Base-by-base conservation (phyloP, 2,888 invertebrate species). In the Leptothorax acervorum region DNA sequence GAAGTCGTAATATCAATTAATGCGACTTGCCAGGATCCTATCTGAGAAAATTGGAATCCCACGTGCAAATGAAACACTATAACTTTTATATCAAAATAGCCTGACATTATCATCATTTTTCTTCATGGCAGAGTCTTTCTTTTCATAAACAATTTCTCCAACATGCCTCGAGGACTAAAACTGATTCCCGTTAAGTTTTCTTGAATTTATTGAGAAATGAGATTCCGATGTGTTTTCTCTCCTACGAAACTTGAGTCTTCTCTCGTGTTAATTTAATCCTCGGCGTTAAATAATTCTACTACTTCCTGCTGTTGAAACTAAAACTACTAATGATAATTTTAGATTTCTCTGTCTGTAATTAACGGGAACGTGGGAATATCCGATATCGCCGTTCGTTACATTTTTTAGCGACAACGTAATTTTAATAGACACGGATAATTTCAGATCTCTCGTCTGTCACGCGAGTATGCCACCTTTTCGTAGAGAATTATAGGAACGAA, bases 341-440 rank as follows among this genome's bases (percentile, higher is more conserved):
- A 45, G 45, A 31, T 68, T 45, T 23, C 55, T 35, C 31, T 45
- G 55, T 45, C 31, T 28, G 48, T 60, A 71, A 71, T 79, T 60
- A 60, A 28, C 45, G 39, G 42, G 3, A 63, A 51, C 51, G 28
- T 42, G 23, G 18, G 15, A 60, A 12, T 60, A 79, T 60, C 35
- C 15, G 42, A 71, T 79, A 79, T 71, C 53, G 51, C 23, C 39
- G 28, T 11, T 70, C 45, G 45, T 79, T 60, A 71, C 35, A 48
- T 79, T 70, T 78, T 71, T 71, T 35, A 79, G 48, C 60, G 39
- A 51, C 9, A 51, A 73, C n/a, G 23, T 39, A 45, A 35, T 39
- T 53, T 45, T 73, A 60, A 45, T 51, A 48, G 60, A 79, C 28
- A 12, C 28, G 68, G 18, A 48, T 79, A 73, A 73, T 73, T 73